These are phyloP conservation scores for Gryllus longicercus DNA, from an alignment of 2,888 invertebrate species.

Conservation along the genomic window DNA sequence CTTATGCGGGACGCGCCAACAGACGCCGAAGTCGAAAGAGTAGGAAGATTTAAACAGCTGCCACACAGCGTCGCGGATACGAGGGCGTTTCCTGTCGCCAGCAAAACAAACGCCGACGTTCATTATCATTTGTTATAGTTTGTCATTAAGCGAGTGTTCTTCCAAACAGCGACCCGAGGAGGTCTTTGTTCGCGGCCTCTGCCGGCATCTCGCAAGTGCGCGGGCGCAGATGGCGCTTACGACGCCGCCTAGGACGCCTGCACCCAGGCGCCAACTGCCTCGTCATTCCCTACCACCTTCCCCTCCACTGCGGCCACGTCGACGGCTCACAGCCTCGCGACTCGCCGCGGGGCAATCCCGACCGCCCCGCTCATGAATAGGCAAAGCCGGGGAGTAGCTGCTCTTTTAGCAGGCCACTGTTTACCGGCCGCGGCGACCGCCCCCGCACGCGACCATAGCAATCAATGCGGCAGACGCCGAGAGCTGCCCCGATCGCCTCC, in stretches of 20 bases:
- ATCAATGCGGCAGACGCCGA: not conserved
- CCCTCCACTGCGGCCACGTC: too few species aligned
- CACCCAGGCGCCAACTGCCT: too few species aligned
- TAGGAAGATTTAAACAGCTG: constrained; percentile 1
- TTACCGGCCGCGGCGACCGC: not conserved
- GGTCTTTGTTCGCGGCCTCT: too few species aligned
- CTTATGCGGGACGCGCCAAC: not conserved
- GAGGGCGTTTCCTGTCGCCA: not conserved
- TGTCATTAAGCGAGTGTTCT: constrained; percentile 1
- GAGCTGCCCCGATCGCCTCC: not conserved
- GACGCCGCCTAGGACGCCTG: too few species aligned
- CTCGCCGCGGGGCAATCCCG: not conserved
- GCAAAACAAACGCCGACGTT: not conserved
- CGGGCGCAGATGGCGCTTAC: not conserved
- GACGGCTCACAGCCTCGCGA: not conserved
- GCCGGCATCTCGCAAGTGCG: constrained; percentile 5
- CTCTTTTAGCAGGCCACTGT: not conserved
- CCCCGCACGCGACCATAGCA: not conserved
- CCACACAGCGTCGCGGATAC: not conserved
- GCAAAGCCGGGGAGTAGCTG: not conserved
- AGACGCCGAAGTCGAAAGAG: not conserved
- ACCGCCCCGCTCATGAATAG: not conserved
- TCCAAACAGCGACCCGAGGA: not conserved
- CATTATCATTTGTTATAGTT: constrained; percentile 10
- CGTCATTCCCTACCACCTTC: too few species aligned